Conservation (phyloP, 2,888 invertebrate genomes). For the Harpalus rubripes region DNA sequence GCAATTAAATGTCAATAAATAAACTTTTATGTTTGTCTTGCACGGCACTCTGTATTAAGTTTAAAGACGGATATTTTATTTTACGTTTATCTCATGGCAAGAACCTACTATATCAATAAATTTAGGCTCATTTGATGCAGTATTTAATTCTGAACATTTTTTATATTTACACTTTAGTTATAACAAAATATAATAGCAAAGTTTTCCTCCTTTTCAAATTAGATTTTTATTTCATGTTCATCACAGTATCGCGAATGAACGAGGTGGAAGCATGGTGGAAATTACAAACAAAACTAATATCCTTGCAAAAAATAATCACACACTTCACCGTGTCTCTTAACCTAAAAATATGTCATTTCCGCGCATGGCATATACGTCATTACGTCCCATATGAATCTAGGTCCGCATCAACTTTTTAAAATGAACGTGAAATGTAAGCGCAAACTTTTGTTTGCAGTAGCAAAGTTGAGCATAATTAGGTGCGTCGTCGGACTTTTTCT, state of each 20-base stretch:
- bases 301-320: not conserved
- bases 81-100: too few species aligned
- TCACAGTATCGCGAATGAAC: not conserved
- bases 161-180: too few species aligned
- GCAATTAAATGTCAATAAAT: too few species aligned
- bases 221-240: not conserved
- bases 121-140: too few species aligned
- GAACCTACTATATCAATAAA: too few species aligned
- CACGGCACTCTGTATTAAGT: too few species aligned
- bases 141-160: too few species aligned
- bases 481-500: slow-evolving; percentile 27
- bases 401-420: slow-evolving; percentile 14
- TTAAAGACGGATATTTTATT: too few species aligned
- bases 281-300: slow-evolving; percentile 23
- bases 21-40: too few species aligned
- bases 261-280: not conserved
- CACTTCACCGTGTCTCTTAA: slow-evolving; percentile 3
- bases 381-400: slow-evolving; percentile 17
- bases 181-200: too few species aligned
- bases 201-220: too few species aligned
- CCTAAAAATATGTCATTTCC: not conserved
- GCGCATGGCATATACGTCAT: not conserved
- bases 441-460: slow-evolving; percentile 24
- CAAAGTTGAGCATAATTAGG: slow-evolving; percentile 40
- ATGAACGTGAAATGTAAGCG: slow-evolving; percentile 7